Base-by-base conservation (phyloP, 2,888 invertebrate species). In the Drosophila subquinaria region DNA sequence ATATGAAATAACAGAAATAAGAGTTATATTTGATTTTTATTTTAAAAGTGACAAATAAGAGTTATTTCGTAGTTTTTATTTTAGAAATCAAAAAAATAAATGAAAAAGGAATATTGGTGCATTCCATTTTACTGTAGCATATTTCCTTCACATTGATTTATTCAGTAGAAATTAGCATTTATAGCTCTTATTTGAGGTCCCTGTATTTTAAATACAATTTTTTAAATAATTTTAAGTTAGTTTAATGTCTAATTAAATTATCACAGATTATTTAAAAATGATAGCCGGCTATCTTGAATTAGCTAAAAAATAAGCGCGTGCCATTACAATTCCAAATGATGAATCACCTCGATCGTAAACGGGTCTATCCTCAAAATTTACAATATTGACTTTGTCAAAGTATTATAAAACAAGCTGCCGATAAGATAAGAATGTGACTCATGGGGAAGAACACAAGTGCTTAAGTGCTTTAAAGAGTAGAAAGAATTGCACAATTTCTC, bases 361-460 rank as follows among this genome's bases (percentile, higher is more conserved):
- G n/a, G 38, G 67, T 57, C 67, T 72, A 45, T 57, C 63, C 77
- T 35, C 17, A 52, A 15, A 45, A 47, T 71, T 47, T 57, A 57
- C 60, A 64, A 40, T 30, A 17, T 20, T 57, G 20, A 27, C 20
- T 47, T 45, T 51, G 30, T 13, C 11, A 17, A 23, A 23, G 15
- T 57, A 13, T 48, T 43, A 5, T n/a, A 43, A 47, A 33, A 27
- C 1, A 33, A 35, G 55, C 20, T 51, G 51, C 17, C 55, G 88
- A 83, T 88, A 85, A 82, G 82, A 85, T 83, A 67, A 52, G 40
- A 10, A 69, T 85, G 85, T 85, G 85, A 88, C 43, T 88, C 88
- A 88, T 63, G 47, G 56, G 42, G 36, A 69, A 73, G 47, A 59
- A 64, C 65, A 48, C 23, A 2, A 36, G 5, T 13, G 13, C 36